These are phyloP conservation scores for Felis catus DNA, from an alignment of 2,113 vertebrate genomes.

Conservation along the genomic window DNA sequence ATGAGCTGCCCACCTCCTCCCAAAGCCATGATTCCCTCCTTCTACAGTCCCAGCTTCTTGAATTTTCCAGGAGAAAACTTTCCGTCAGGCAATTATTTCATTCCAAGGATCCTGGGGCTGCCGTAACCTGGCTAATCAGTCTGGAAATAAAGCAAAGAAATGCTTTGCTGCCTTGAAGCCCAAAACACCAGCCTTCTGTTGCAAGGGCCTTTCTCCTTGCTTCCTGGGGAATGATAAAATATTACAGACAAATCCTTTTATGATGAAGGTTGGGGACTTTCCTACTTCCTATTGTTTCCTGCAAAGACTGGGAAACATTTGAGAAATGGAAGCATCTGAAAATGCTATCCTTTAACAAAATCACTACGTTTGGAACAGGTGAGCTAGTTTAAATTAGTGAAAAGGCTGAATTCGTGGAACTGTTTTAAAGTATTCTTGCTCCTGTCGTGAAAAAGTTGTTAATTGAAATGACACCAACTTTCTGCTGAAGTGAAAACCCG, in stretches of 20 bases:
- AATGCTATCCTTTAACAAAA: not conserved
- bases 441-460: not conserved
- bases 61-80: not conserved
- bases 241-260: constrained; percentile 13
- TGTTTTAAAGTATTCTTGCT: not conserved
- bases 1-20: not conserved
- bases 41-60: not conserved
- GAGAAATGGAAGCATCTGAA: not conserved
- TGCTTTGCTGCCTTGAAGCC: not conserved
- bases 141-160: not conserved
- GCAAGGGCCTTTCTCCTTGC: not conserved
- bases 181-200: not conserved
- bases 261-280: not conserved
- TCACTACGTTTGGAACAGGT: not conserved
- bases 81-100: not conserved
- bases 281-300: not conserved
- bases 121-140: not conserved
- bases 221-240: not conserved
- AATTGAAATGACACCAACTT: not conserved
- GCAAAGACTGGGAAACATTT: not conserved
- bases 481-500: not conserved
- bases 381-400: not conserved
- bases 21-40: not conserved
- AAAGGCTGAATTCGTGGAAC: not conserved
- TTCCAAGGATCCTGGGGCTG: not conserved